Conservation (phyloP, 2,797 vertebrate genomes). For the Xenentodon cancila region DNA sequence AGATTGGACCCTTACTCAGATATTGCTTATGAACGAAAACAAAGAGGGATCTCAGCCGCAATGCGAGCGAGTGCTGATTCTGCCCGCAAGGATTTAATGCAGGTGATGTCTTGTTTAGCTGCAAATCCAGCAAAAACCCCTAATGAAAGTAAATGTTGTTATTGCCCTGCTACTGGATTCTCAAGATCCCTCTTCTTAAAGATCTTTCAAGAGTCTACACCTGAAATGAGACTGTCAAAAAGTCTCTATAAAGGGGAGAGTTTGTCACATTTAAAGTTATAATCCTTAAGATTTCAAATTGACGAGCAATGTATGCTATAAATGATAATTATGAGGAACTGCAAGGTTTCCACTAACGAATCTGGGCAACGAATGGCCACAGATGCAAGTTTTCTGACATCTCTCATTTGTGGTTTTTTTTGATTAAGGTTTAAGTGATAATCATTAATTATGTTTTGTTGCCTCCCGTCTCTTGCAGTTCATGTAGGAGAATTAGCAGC, state of each 20-base stretch:
- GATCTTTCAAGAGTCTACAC: constrained; percentile 37
- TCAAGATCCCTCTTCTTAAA: neutral
- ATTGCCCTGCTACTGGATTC: constrained; percentile 30
- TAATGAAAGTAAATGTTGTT: constrained; percentile 23
- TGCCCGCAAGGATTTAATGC: constrained; percentile 67
- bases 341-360: no score
- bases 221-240: no score
- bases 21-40: constrained; percentile 78
- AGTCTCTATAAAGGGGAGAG: no score
- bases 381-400: no score
- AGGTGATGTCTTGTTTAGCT: constrained; percentile 69
- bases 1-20: constrained; percentile 60
- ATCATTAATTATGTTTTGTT: no score
- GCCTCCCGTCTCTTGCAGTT: no score
- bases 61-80: constrained; percentile 30
- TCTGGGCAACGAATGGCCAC: no score
- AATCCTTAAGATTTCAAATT: constrained; percentile 10
- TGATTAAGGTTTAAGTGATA: no score
- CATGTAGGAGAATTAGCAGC: no score
- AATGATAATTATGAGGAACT: no score
- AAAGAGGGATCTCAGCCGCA: constrained; percentile 54
- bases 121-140: constrained; percentile 42
- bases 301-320: no score
- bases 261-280: constrained; percentile 6
- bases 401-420: no score